These are phyloP conservation scores for Odocoileus hemionus DNA, from an alignment of 2,113 vertebrate species.

Conservation along the genomic window DNA sequence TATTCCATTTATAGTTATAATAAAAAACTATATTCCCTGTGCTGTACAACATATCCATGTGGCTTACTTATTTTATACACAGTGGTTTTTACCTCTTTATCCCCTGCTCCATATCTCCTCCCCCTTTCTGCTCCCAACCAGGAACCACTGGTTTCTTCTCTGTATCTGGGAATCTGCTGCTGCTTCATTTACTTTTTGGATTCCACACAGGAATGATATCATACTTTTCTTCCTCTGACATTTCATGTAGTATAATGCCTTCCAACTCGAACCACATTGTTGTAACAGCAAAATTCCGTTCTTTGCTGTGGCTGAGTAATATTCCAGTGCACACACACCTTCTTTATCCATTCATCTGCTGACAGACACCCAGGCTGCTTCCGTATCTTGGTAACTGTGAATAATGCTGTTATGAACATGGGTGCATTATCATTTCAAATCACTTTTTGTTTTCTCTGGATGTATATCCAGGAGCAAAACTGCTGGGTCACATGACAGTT, in stretches of 20 bases:
- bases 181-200: neutral
- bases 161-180: neutral
- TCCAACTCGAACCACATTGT: neutral
- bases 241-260: neutral
- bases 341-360: neutral
- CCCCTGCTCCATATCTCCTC: neutral
- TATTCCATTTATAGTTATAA: neutral
- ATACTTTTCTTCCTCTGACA: neutral
- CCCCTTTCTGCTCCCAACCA: neutral
- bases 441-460: neutral
- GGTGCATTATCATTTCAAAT: neutral
- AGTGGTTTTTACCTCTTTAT: rapidly evolving
- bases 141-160: neutral
- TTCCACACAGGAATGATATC: neutral
- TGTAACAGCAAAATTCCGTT: neutral
- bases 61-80: rapidly evolving
- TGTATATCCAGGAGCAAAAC: neutral
- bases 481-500: rapidly evolving
- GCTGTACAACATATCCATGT: rapidly evolving
- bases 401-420: neutral
- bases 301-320: neutral
- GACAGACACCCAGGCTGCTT: neutral
- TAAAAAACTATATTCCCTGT: too few species aligned
- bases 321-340: neutral
- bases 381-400: neutral